Evolutionary conservation across 92 coral and sea anemone species (phyloP), one percentile per base, ranked within the genome.

Genomic region (Galaxea fascicularis): DNA sequence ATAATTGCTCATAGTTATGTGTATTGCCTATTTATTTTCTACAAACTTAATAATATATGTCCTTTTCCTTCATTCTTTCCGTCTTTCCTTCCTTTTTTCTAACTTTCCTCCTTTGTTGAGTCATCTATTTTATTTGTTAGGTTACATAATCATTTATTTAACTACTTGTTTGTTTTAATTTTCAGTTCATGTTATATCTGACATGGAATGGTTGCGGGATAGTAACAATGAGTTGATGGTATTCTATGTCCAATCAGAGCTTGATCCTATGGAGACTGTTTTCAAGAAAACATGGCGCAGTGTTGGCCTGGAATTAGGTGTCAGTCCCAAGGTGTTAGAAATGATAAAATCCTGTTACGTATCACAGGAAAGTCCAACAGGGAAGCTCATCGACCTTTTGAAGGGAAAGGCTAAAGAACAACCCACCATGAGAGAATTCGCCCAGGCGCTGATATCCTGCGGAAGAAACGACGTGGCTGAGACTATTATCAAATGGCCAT

Each of bases 351-450:
- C 4, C 4, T 22, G 31, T 27, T 25, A 26, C 45, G 13, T 10
- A 51, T 10, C 28, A 4, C 5, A 7, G 13, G 4, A 10, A 51
- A 46, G 59, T 44, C 27, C 74, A 1, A 79, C 84, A n/a, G 47
- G 18, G 0, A 1, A 18, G 6, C 31, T 65, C 20, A 10, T 79
- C 4, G 4, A n/a, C 1, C 53, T 15, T 24, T 30, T 28, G 6
- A 4, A 28, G n/a, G 22, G 39, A 10, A n/a, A 0, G 4, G 76
- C 58, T 71, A 20, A 21, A 0, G 18, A 29, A 4, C 49, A 79
- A 16, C 74, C 84, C 4, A 65, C 57, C 18, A 20, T 79, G 74
- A 51, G 65, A 52, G 17, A 49, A 29, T 79, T 79, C 58, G 83
- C 65, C 18, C 0, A 46, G 29, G 74, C 83, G 14, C 74, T 65